phyloP scores from a whole-genome alignment of 2,113 vertebrate species.

The Oncorhynchus masou region DNA sequence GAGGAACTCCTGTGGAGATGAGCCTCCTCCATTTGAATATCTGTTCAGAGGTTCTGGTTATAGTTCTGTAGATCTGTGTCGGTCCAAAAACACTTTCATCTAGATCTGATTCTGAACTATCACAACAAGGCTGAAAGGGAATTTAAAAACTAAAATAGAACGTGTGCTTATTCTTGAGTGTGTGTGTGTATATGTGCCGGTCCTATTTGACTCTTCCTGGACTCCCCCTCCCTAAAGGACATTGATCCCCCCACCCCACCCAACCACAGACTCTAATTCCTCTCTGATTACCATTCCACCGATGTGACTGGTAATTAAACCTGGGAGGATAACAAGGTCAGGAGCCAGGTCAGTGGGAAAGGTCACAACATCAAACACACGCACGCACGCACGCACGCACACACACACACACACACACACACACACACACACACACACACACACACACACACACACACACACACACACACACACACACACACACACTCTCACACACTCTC shows the following conservation, averaged over 20 bases:
- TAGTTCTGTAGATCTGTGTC: no score
- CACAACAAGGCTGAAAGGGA: no score
- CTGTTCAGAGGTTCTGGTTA: no score
- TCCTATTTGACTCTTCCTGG: neutral
- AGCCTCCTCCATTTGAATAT: neutral
- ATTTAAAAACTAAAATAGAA: no score
- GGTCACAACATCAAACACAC: constrained; percentile 47
- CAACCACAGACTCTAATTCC: constrained; percentile 38
- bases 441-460: neutral
- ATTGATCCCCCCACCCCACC: constrained; percentile 55
- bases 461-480: neutral
- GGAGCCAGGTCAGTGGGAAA: constrained; percentile 60
- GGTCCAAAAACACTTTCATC: no score
- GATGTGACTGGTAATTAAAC: constrained; percentile 62
- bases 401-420: neutral
- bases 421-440: neutral
- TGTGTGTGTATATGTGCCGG: neutral
- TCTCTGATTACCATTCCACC: constrained; percentile 45
- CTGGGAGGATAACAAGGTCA: constrained; percentile 57
- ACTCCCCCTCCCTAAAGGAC: constrained; percentile 40
- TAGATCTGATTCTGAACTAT: no score
- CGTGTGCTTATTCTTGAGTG: neutral
- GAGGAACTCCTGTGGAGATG: no score
- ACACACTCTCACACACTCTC: neutral
- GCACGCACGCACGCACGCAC: constrained; percentile 10